Evolutionary conservation across 2,113 vertebrate genomes (phyloP).

Genomic region (Setophaga petechia): DNA sequence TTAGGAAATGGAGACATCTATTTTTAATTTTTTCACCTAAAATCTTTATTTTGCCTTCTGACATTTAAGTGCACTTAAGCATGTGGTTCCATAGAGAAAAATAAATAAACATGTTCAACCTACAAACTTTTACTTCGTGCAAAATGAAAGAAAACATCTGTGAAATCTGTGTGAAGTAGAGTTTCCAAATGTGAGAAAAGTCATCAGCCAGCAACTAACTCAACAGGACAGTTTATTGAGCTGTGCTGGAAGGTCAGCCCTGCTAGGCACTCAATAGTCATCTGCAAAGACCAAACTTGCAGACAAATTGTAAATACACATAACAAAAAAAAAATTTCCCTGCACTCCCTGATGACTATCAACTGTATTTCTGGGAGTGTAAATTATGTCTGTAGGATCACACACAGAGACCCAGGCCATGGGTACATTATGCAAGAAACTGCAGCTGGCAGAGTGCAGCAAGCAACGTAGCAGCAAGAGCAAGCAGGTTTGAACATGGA

Average conservation of each 20-base stretch:
- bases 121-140: neutral
- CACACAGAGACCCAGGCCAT: neutral
- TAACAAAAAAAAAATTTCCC: neutral
- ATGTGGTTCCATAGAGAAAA: neutral
- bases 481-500: neutral
- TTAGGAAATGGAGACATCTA: neutral
- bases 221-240: neutral
- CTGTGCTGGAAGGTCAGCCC: neutral
- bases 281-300: neutral
- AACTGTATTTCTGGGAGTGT: neutral
- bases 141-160: neutral
- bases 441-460: neutral
- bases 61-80: neutral
- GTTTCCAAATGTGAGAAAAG: slow-evolving; percentile 5
- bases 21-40: neutral
- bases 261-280: neutral
- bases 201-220: neutral
- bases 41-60: neutral
- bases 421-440: neutral
- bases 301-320: neutral
- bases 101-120: neutral
- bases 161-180: neutral
- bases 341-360: neutral
- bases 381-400: neutral
- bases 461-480: neutral